Base-by-base conservation (phyloP, 2,888 invertebrate genomes). In the Heliconius charithonia region DNA sequence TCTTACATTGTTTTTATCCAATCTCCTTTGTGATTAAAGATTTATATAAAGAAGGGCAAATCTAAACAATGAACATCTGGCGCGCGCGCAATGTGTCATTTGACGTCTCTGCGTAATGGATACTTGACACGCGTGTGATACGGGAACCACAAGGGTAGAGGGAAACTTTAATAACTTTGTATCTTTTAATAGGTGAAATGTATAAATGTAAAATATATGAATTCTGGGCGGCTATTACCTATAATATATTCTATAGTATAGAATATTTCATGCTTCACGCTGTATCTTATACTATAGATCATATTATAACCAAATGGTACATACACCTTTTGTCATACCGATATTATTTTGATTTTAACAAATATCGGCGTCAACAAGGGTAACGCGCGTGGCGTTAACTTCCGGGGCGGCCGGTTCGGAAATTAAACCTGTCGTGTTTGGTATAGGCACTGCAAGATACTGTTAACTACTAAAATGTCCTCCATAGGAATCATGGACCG, bases 61-160 rank as follows among this genome's bases (percentile, higher is more conserved):
- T 85, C 85, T 85, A 87, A 89, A 90, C 89, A 89, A 86, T 85
- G 89, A 86, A 85, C 90, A 90, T 90, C 86, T 90, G 90, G 85
- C 83, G 83, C 82, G 75, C 76, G 71, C 67, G 76, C 79, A 78
- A 41, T 75, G 72, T 77, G 80, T 81, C 80, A 79, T 78, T 75
- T 80, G 78, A 78, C 77, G 63, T 65, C 76, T 78, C 81, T 80
- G 71, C 80, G 82, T 77, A 82, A 82, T 71, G 73, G 77, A 83
- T 75, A 82, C 82, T 67, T 62, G 76, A 81, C 81, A 75, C 74
- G 79, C 77, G 74, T 79, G 73, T 59, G 72, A 71, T 67, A 79
- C 45, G 75, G 67, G 72, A 71, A 66, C 51, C 72, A 72, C 72
- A 37, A 37, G 72, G 59, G 72, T 72, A 37, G 37, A 72, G 25